Evolutionary conservation across 2,888 invertebrate species (phyloP).

Genomic region (Andrena camellia): DNA sequence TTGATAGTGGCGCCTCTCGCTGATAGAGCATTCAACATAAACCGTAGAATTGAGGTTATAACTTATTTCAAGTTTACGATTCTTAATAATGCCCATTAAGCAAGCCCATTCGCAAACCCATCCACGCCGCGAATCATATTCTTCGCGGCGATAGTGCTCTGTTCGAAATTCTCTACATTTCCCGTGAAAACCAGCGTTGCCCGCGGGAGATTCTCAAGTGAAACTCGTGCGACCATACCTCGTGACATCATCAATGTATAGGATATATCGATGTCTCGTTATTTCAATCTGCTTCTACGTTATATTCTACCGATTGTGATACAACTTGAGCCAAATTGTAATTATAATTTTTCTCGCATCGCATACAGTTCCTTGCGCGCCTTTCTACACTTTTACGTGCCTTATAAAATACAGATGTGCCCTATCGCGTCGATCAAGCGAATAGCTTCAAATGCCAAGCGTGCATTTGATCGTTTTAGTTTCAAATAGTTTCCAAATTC

Average conservation of each 20-base stretch:
- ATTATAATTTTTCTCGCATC: slow-evolving; percentile 13
- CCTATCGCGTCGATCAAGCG: background rate
- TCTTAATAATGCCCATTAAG: slow-evolving; percentile 1
- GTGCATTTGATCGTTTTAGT: slow-evolving; percentile 2
- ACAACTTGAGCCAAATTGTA: slow-evolving; percentile 29
- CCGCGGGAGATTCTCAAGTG: slow-evolving; percentile 56
- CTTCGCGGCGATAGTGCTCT: background rate
- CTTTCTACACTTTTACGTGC: background rate
- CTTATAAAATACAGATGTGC: background rate
- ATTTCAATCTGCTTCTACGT: slow-evolving; percentile 47
- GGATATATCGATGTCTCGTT: slow-evolving; percentile 55
- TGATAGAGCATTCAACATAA: slow-evolving; percentile 56
- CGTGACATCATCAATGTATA: slow-evolving; percentile 70
- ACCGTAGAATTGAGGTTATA: slow-evolving; percentile 76
- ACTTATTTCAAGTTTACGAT: slow-evolving; percentile 49
- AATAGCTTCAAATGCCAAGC: background rate
- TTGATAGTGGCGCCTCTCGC: slow-evolving; percentile 69
- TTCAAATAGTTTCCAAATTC: slow-evolving; percentile 39
- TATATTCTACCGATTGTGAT: slow-evolving; percentile 45
- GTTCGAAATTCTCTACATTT: background rate
- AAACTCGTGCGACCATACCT: slow-evolving; percentile 66
- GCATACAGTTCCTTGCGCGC: background rate
- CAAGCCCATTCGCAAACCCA: background rate
- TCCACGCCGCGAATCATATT: background rate
- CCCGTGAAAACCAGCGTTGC: background rate